Conservation (phyloP, 2,113 vertebrate species). For the Paralichthys olivaceus region DNA sequence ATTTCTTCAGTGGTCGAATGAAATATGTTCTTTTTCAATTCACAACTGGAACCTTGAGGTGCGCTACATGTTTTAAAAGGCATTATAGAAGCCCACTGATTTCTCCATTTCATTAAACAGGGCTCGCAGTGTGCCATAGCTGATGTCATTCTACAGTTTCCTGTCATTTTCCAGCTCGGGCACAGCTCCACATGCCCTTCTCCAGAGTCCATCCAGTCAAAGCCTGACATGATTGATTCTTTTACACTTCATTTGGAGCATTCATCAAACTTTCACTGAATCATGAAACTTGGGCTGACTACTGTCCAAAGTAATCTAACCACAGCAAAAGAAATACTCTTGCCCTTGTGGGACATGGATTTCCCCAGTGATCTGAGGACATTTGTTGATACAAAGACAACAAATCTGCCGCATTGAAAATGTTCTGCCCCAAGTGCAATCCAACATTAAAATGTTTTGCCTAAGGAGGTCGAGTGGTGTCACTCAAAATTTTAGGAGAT, state of each 20-base stretch:
- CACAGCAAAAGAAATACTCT: slow-evolving; percentile 29
- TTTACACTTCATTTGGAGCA: slow-evolving; percentile 75
- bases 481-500: not conserved
- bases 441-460: slow-evolving; percentile 10
- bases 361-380: slow-evolving; percentile 45
- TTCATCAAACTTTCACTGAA: slow-evolving; percentile 68
- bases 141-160: slow-evolving; percentile 77
- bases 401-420: slow-evolving; percentile 29
- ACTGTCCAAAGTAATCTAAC: slow-evolving; percentile 52
- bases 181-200: slow-evolving; percentile 51
- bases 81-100: slow-evolving; percentile 65
- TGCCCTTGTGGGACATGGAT: slow-evolving; percentile 38
- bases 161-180: slow-evolving; percentile 73
- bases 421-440: not conserved
- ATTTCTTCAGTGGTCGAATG: slow-evolving; percentile 61
- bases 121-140: slow-evolving; percentile 49
- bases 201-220: slow-evolving; percentile 59
- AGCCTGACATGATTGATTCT: slow-evolving; percentile 67
- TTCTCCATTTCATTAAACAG: slow-evolving; percentile 71
- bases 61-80: slow-evolving; percentile 55
- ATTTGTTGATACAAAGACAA: slow-evolving; percentile 40
- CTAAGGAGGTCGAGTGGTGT: not conserved
- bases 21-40: slow-evolving; percentile 66
- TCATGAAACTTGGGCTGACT: slow-evolving; percentile 65
- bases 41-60: slow-evolving; percentile 47